phyloP scores from a whole-genome alignment of 2,113 vertebrate species.

The Gymnocephalus cernua region DNA sequence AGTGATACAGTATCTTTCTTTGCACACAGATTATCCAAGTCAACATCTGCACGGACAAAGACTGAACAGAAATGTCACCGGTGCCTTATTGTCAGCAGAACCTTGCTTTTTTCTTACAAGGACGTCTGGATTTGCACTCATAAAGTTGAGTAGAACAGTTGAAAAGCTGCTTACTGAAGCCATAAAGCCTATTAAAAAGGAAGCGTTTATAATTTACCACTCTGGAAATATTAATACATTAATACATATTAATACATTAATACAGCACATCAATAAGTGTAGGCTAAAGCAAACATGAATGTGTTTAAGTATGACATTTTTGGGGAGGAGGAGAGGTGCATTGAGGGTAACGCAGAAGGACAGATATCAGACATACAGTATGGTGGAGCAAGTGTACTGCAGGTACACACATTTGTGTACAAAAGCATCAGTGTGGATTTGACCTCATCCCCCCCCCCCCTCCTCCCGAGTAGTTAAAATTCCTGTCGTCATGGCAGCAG shows the following conservation, averaged over 20 bases:
- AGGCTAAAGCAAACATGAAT: conserved; percentile 38
- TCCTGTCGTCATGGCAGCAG: conserved; percentile 51
- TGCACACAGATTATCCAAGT: conserved; percentile 38
- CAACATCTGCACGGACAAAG: conserved; percentile 52
- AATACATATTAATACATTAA: conserved; percentile 60
- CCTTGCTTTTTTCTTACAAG: conserved; percentile 60
- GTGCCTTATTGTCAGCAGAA: conserved; percentile 48
- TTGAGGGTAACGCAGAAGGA: conserved; percentile 32
- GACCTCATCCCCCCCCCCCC: not conserved
- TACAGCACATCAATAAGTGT: conserved; percentile 34
- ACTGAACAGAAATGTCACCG: conserved; percentile 32
- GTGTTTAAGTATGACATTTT: conserved; percentile 38
- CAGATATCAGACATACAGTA: conserved; percentile 35
- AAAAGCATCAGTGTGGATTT: conserved; percentile 22
- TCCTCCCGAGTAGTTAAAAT: conserved; percentile 41
- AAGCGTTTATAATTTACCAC: conserved; percentile 61
- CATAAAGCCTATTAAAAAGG: conserved; percentile 67
- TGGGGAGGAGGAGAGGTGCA: conserved; percentile 25
- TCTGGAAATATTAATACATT: conserved; percentile 56
- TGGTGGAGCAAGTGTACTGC: conserved; percentile 20
- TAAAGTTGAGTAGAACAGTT: conserved; percentile 51
- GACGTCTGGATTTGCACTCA: conserved; percentile 66
- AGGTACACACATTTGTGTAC: conserved; percentile 10
- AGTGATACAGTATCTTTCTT: conserved; percentile 29
- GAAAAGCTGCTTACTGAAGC: conserved; percentile 52